These are phyloP conservation scores for Andrena chrysosceles DNA, from an alignment of 2,888 invertebrate species.

Conservation along the genomic window DNA sequence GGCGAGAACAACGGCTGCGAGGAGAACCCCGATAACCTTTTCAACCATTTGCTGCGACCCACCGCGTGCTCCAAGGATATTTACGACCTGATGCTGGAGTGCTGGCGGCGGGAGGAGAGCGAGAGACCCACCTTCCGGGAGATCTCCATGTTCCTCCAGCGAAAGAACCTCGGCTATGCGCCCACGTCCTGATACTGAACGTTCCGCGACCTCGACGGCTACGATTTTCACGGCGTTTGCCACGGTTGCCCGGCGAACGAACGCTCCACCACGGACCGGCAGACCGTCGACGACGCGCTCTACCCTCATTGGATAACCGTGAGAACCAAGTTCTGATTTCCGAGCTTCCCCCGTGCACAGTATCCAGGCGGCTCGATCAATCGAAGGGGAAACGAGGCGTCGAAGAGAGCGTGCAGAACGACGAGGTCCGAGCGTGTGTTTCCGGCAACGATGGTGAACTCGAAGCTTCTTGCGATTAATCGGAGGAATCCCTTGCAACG, in stretches of 20 bases:
- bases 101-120: slow-evolving; percentile 92
- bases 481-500: neutral
- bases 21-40: slow-evolving; percentile 80
- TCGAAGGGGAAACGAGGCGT: slow-evolving; percentile 7
- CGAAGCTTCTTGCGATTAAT: neutral
- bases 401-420: slow-evolving; percentile 56
- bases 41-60: slow-evolving; percentile 89
- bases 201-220: slow-evolving; percentile 37
- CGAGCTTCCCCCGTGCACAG: neutral
- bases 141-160: slow-evolving; percentile 92
- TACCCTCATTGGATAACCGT: slow-evolving; percentile 56
- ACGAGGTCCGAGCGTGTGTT: slow-evolving; percentile 27
- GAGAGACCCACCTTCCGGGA: slow-evolving; percentile 93
- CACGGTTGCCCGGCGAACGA: slow-evolving; percentile 43
- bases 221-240: slow-evolving; percentile 38
- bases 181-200: slow-evolving; percentile 85
- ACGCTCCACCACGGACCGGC: slow-evolving; percentile 20
- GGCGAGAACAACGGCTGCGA: slow-evolving; percentile 71
- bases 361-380: neutral
- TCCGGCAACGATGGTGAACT: slow-evolving; percentile 23
- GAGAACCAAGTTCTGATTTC: slow-evolving; percentile 48
- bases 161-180: slow-evolving; percentile 89
- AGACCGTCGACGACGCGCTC: slow-evolving; percentile 40
- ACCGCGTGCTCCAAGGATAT: slow-evolving; percentile 92
- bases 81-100: slow-evolving; percentile 93